Base-by-base conservation (phyloP, 1,140 invertebrate species). In the Acarapis woodi region DNA sequence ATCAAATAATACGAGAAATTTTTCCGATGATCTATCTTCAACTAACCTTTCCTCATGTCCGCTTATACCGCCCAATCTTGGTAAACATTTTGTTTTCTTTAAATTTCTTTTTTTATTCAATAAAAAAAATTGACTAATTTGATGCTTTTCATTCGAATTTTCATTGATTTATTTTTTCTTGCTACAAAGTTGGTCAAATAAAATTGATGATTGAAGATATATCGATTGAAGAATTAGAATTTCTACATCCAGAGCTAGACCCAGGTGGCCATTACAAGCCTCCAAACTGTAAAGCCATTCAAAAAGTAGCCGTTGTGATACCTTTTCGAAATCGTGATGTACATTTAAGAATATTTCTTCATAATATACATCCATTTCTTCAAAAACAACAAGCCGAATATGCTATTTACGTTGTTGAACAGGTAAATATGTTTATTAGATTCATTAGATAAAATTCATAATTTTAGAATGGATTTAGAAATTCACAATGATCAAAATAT, bases 311-410 rank as follows among this genome's bases (percentile, higher is more conserved):
- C n/a, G 51, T 63, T 15, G 56, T 63, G 29, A 51, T 63, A 35
- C 62, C 61, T 19, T 63, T 60, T 47, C 46, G 65, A 39, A 57
- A 66, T 46, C 48, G 65, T 22, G 48, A 56, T 41, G 46, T 51
- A 32, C 64, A 67, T 52, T 50, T 67, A 20, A 43, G 50, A 12
- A 41, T 49, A 8, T 53, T 63, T 30, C 45, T 62, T n/a, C 48
- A 58, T 37, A 58, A 63, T 48, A 51, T 67, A 26, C 60, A 66
- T 45, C 60, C 61, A 6, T 54, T 67, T 37, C 48, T 68, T 1
- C 54, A 61, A 40, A 46, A 59, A 16, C 65, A 67, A 44, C 52
- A 63, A 44, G 45, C 65, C 3, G 58, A 66, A 46, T 68, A 67
- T 46, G 50, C 53, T 25, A 61, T 67, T 34, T 62, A 58, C 47